Percentiles rank a stretch among this genome's conserved stretches.
These are phyloP conservation scores for Tillus elongatus DNA, from an alignment of 2,888 invertebrate genomes.

Conservation along the genomic window DNA sequence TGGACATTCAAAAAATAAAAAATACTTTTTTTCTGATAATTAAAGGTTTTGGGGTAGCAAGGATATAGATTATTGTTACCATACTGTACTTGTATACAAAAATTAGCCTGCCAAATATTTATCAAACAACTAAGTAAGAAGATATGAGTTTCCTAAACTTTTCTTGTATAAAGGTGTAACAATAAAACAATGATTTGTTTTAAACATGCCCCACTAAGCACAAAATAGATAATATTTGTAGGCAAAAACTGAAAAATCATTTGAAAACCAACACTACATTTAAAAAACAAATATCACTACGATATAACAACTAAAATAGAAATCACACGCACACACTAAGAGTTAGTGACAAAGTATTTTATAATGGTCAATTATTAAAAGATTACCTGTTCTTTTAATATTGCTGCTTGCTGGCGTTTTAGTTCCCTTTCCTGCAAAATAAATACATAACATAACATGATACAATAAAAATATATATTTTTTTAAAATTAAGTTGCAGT, in stretches of 20 bases:
- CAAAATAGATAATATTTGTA: conserved; percentile 5
- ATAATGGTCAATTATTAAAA: conserved; percentile 16
- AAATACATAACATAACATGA: conserved; percentile 13
- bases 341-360: conserved; percentile 3
- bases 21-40: too few species aligned
- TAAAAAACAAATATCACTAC: background rate
- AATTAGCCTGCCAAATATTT: too few species aligned
- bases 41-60: too few species aligned
- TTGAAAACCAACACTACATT: background rate
- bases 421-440: conserved; percentile 80
- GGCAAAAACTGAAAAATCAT: conserved; percentile 20
- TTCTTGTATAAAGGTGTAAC: too few species aligned
- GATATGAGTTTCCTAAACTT: too few species aligned
- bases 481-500: too few species aligned
- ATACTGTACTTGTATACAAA: too few species aligned
- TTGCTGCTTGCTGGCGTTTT: conserved; percentile 79
- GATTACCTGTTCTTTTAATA: conserved; percentile 85
- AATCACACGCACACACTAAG: background rate
- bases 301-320: background rate
- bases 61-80: too few species aligned
- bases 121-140: too few species aligned
- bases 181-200: too few species aligned
- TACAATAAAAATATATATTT: conserved; percentile 6
- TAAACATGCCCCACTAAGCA: background rate
- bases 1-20: too few species aligned